phyloP scores from a whole-genome alignment of 2,113 vertebrate genomes.

The Albula glossodonta region DNA sequence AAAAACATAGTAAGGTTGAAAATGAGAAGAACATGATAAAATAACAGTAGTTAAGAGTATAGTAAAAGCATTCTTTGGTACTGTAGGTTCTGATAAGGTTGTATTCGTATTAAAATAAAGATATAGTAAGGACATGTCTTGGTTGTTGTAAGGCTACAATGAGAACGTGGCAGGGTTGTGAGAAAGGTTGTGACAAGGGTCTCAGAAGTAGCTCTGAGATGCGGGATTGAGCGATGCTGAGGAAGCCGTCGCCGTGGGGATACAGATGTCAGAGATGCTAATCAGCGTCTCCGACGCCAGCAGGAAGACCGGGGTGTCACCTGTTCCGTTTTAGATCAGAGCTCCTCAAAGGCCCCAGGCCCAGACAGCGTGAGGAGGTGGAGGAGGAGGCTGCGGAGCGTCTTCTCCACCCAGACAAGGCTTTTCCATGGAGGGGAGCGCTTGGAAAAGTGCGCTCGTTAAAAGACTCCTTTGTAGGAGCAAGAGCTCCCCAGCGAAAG shows the following conservation, averaged over 20 bases:
- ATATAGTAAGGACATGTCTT: not conserved
- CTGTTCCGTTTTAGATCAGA: constrained; percentile 1
- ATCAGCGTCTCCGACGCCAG: not conserved
- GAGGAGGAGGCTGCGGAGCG: not conserved
- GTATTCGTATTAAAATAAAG: not conserved
- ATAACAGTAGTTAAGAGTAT: too few species aligned
- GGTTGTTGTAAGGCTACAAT: not conserved
- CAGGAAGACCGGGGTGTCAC: constrained; percentile 4
- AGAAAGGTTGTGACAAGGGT: not conserved
- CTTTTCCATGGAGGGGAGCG: not conserved
- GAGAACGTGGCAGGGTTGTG: not conserved
- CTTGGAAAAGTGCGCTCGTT: constrained; percentile 11
- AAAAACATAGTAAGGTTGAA: too few species aligned
- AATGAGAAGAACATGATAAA: not conserved
- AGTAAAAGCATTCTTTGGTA: too few species aligned
- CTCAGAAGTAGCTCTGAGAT: not conserved
- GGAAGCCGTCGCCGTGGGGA: not conserved
- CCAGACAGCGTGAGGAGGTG: not conserved
- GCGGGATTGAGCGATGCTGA: not conserved
- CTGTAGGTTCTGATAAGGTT: too few species aligned
- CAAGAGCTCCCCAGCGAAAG: constrained; percentile 6
- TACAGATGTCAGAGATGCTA: not conserved
- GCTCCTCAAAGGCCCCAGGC: not conserved
- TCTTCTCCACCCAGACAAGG: constrained; percentile 7
- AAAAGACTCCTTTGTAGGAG: constrained; percentile 15